Evolutionary conservation across 1,140 invertebrate species (phyloP).

Genomic region (Pseudoatta argentina): DNA sequence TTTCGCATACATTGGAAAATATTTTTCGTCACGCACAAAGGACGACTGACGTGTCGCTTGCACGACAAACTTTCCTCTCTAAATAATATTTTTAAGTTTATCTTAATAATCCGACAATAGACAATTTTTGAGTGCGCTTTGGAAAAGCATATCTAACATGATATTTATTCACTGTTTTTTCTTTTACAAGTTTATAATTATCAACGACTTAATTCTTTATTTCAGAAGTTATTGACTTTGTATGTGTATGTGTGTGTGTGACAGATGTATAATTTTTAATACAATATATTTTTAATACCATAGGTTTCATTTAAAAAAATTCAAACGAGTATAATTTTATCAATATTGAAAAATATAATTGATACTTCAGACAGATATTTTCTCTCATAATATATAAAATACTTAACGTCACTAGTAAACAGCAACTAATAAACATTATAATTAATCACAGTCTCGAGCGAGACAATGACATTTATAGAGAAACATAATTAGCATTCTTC

Average conservation of each 20-base stretch:
- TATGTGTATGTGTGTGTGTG: no score
- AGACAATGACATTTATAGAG: background rate
- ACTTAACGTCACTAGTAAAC: background rate
- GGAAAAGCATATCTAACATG: background rate
- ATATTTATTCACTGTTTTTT: background rate
- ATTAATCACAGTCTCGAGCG: background rate
- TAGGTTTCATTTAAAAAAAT: background rate
- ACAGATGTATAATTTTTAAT: background rate
- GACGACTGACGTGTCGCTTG: background rate
- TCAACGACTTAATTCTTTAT: background rate
- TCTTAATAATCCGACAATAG: background rate
- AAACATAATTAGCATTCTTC: conserved; percentile 3
- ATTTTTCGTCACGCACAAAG: conserved; percentile 39
- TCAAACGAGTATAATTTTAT: background rate
- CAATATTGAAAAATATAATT: background rate
- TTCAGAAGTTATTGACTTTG: background rate
- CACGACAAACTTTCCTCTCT: background rate
- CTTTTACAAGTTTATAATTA: background rate
- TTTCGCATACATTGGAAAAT: conserved; percentile 60
- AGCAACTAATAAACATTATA: background rate
- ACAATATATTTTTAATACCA: background rate
- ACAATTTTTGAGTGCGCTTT: background rate
- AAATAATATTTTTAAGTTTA: background rate
- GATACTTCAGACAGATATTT: background rate
- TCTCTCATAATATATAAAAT: background rate